A percentile compares a stretch with the other conserved stretches of the same genome.
phyloP scores from a whole-genome alignment of 2,797 vertebrate species.

The Streptopelia turtur region DNA sequence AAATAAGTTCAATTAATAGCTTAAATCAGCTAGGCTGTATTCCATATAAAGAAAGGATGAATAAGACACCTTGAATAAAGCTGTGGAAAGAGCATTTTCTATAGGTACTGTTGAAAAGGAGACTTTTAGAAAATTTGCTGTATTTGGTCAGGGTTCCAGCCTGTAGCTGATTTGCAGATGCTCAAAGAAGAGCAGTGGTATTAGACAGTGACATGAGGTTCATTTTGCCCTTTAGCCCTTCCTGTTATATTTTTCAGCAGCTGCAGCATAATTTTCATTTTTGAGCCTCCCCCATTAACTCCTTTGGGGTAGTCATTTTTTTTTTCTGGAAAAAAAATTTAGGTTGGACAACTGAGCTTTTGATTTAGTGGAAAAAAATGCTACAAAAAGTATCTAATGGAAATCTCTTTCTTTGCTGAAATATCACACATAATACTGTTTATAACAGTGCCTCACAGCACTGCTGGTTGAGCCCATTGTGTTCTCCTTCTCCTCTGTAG shows the following conservation, averaged over 20 bases:
- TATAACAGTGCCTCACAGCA: neutral
- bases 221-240: neutral
- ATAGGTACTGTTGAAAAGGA: neutral
- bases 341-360: neutral
- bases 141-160: neutral
- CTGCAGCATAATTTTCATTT: neutral
- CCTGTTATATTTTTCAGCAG: neutral
- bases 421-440: neutral
- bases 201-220: neutral
- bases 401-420: neutral
- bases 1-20: neutral
- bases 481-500: neutral
- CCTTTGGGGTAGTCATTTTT: neutral
- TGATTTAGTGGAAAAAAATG: neutral
- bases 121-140: neutral
- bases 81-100: neutral
- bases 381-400: neutral
- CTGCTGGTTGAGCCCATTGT: fast-evolving
- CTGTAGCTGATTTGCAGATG: neutral
- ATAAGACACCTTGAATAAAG: neutral
- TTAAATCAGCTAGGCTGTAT: neutral
- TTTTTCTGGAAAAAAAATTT: neutral
- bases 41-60: neutral
- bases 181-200: neutral
- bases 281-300: neutral